phyloP scores from a whole-genome alignment of 2,113 vertebrate species.

The Callochromis pleurospilus region DNA sequence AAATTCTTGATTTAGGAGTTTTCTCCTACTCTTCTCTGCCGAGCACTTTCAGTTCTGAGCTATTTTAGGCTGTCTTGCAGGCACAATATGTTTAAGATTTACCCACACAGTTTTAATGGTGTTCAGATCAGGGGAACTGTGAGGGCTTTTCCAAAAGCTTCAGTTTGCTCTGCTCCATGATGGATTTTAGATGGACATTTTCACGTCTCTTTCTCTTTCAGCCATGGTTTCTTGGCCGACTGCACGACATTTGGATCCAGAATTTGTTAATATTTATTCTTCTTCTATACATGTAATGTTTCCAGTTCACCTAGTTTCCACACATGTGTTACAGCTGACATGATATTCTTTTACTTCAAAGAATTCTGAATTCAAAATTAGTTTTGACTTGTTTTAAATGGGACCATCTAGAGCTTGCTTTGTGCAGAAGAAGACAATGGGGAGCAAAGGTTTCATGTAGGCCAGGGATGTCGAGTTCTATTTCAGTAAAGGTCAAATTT shows the following conservation, averaged over 20 bases:
- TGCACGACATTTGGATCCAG: not conserved
- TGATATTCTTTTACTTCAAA: not conserved
- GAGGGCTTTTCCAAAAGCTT: not conserved
- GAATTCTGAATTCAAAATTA: not conserved
- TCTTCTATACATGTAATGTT: not conserved
- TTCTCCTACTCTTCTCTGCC: not conserved
- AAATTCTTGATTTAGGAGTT: not conserved
- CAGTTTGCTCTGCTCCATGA: not conserved
- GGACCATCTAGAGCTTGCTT: not conserved
- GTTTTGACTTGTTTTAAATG: not conserved
- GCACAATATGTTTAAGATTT: not conserved
- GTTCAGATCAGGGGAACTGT: not conserved
- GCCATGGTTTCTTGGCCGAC: not conserved
- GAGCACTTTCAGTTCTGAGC: not conserved
- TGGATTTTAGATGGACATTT: not conserved
- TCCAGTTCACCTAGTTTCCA: not conserved
- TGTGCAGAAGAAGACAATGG: not conserved
- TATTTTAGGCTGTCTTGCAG: not conserved
- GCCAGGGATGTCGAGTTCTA: not conserved
- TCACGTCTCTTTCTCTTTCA: not conserved
- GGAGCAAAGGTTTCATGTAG: not conserved
- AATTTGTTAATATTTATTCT: not conserved
- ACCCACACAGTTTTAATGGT: not conserved
- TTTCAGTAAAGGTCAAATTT: not conserved
- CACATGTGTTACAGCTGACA: not conserved